Base-by-base conservation (phyloP, 2,888 invertebrate genomes). In the Taenaris catops region DNA sequence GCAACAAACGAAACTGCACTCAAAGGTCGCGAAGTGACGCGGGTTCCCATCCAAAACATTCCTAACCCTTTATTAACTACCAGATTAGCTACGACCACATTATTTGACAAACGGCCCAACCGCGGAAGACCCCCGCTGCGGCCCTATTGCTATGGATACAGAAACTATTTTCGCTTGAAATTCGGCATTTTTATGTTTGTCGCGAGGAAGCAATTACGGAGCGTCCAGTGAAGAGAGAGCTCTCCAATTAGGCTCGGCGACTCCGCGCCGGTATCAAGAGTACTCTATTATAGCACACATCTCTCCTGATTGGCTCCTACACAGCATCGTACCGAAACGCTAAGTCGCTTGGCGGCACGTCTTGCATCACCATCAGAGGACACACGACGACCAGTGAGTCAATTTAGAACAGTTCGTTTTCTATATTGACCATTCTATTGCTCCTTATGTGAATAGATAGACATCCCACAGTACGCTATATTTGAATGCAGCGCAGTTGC, bases 141-240 rank as follows among this genome's bases (percentile, higher is more conserved):
- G 18, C 31, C 54, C 50, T 53, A 25, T 48, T 25, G 10, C 32
- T 25, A 24, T 29, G 8, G 40, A 2, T 21, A 49, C 55, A 62
- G 50, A 53, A 46, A 44, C 49, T 42, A 58, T 36, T 54, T 55
- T 62, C 45, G 38, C 51, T 46, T 54, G 46, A 36, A 40, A 41
- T 34, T 20, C 39, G 37, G 24, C 38, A 40, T 50, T 58, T 58
- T 55, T 51, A 43, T 46, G 44, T 41, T 12, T 45, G 53, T 58
- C 53, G 60, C 62, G 67, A 68, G 63, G 74, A 76, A 75, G 72
- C 72, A 75, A 78, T 76, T 78, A 76, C 58, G 56, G 47, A 2
- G 1, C 47, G 55, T 38, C 78, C 68, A 70, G 40, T 48, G 45
- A 56, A 40, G 34, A 38, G 34, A 44, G 74, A 69, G 27, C 71